Percentiles rank a stretch among this genome's conserved stretches.
Evolutionary conservation across 2,888 invertebrate species (phyloP).

Genomic region (Ophion ventricosus): DNA sequence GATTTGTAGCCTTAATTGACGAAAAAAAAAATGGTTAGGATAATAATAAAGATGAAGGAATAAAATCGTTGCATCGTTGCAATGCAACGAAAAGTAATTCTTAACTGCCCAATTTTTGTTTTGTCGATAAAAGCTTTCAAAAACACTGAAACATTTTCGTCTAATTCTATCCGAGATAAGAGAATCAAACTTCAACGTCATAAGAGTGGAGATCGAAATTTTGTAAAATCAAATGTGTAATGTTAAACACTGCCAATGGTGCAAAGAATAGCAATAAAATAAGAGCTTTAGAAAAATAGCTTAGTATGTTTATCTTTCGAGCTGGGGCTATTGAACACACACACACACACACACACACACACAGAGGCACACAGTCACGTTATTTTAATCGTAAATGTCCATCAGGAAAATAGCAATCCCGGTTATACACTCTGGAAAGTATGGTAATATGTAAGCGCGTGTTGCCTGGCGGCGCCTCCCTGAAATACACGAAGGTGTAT

Average conservation of each 20-base stretch:
- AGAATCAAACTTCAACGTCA: too few species aligned
- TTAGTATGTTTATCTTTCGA: not conserved
- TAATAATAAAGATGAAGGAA: too few species aligned
- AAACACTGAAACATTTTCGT: too few species aligned
- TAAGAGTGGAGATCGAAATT: too few species aligned
- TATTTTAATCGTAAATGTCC: conserved; percentile 35
- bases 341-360: not conserved
- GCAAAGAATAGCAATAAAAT: not conserved
- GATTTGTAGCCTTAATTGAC: too few species aligned
- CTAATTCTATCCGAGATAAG: too few species aligned
- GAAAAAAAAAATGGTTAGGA: too few species aligned
- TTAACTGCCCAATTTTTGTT: too few species aligned
- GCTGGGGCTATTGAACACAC: not conserved
- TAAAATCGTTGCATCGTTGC: too few species aligned
- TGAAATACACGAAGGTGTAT: not conserved
- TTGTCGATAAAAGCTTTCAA: too few species aligned
- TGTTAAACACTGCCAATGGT: not conserved
- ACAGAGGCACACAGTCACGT: not conserved
- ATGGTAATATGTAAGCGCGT: conserved; percentile 20
- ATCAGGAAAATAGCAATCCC: conserved; percentile 39
- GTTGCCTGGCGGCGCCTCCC: conserved; percentile 46
- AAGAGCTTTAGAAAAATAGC: not conserved
- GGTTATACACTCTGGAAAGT: not conserved
- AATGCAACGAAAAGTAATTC: too few species aligned
- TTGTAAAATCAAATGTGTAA: not conserved